phyloP scores from a whole-genome alignment of 30 jellyfish, hydroid and myxozoan species.

The Cassiopea andromeda region DNA sequence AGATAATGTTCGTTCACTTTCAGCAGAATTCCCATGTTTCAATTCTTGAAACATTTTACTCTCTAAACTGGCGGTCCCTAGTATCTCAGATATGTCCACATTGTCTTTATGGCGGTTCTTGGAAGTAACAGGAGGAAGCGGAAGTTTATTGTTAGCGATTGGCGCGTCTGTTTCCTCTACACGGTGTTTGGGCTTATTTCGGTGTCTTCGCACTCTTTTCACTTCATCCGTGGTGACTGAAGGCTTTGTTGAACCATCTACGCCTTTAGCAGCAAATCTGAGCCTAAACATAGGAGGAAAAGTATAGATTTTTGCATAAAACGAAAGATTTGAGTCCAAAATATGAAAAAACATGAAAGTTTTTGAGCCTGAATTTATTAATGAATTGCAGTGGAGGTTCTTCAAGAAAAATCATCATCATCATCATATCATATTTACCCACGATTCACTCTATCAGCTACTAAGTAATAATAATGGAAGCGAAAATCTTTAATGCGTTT shows the following conservation, averaged over 20 bases:
- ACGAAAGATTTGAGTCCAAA: background rate
- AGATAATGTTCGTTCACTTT: slow-evolving; percentile 29
- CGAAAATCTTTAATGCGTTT: too few species aligned
- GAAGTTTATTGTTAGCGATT: slow-evolving; percentile 7
- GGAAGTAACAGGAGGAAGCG: slow-evolving; percentile 75
- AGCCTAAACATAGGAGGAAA: slow-evolving; percentile 16
- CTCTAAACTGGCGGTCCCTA: slow-evolving; percentile 46
- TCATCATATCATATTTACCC: too few species aligned
- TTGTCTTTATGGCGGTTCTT: slow-evolving; percentile 50
- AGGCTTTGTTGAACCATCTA: background rate
- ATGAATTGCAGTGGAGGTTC: too few species aligned
- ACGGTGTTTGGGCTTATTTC: slow-evolving; percentile 17
- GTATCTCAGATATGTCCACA: slow-evolving; percentile 68
- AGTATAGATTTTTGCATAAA: background rate
- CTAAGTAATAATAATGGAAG: too few species aligned
- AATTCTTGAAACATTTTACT: slow-evolving; percentile 52
- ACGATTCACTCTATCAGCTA: too few species aligned
- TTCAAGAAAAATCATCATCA: too few species aligned
- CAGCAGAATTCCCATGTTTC: slow-evolving; percentile 5
- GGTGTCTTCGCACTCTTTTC: slow-evolving; percentile 9
- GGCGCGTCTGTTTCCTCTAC: slow-evolving; percentile 12
- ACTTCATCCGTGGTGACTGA: slow-evolving; percentile 21
- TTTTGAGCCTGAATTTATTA: too few species aligned
- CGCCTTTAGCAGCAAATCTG: slow-evolving; percentile 53
- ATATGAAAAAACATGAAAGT: too few species aligned